Evolutionary conservation across 2,797 vertebrate species (phyloP), one percentile per base, ranked within the genome.

Genomic region (Enoplosus armatus): DNA sequence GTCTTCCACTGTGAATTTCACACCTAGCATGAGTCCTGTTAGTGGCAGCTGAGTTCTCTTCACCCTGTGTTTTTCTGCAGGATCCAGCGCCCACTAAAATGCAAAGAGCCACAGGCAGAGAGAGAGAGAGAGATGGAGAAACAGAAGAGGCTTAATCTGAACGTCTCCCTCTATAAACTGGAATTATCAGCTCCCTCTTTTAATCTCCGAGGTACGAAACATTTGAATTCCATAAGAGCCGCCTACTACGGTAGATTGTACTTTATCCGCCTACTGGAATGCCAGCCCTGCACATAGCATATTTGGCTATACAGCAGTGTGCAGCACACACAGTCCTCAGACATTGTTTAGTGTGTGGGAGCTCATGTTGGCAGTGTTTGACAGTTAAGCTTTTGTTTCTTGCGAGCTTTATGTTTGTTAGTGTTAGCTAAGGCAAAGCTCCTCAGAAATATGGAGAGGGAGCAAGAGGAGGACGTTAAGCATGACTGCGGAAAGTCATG

Each of bases 301-400:
- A 74, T 74, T 89, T 86, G 87, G 66, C 75, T 77, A 74, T 88
- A 79, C 82, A 86, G 84, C 70, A 82, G 79, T 81, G 75, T 74
- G 72, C 88, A 75, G 78, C 75, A 61, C 84, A 80, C 82, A 88
- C 82, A 77, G 86, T 87, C 69, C 77, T 74, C 51, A 91, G 89
- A 89, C 89, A 91, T 90, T 94, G 86, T 89, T 88, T 78, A 58
- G 84, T 92, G 91, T 93, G 93, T 94, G 92, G 92, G 94, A 89
- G 93, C 84, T 72, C 67, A 69, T 90, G 85, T 92, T 95, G 94
- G 90, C 93, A 90, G 75, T 43, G 65, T 85, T 87, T 85, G 85
- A 88, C 85, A 91, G 87, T 91, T 87, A 66, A 78, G 85, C 86
- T 85, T 92, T 92, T 91, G 80, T 90, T 83, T 90, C 59, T n/a